A percentile compares a stretch with the other conserved stretches of the same genome.
Evolutionary conservation across 1,140 invertebrate genomes (phyloP).

Genomic region (Theocolax elegans): DNA sequence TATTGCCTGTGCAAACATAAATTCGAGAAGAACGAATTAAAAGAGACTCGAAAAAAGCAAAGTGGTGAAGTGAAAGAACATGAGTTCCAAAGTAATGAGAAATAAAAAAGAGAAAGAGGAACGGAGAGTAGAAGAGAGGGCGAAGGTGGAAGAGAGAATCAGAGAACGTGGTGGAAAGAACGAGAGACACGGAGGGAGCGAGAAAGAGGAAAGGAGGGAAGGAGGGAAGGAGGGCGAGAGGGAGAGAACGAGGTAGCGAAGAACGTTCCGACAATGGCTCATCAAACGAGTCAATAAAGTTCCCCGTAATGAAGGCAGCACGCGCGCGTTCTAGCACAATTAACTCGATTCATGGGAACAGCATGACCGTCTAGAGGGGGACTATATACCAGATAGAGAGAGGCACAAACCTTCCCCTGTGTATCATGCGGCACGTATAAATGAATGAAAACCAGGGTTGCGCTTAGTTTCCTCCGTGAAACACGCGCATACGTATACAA

Average conservation of each 20-base stretch:
- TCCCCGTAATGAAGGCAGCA: conserved; percentile 26
- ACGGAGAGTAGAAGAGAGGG: neutral
- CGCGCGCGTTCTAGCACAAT: conserved; percentile 21
- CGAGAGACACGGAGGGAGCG: neutral
- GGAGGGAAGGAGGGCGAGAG: neutral
- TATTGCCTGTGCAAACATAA: neutral
- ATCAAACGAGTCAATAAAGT: conserved; percentile 41
- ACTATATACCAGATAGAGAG: too few species aligned
- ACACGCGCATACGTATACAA: neutral
- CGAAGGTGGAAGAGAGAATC: neutral
- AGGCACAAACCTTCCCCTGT: too few species aligned
- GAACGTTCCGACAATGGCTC: conserved; percentile 28
- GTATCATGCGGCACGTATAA: neutral
- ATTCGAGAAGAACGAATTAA: conserved; percentile 19
- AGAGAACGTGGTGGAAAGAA: too few species aligned
- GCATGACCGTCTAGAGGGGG: too few species aligned
- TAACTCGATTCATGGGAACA: conserved; percentile 28
- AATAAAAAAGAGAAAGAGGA: neutral
- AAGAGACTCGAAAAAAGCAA: neutral
- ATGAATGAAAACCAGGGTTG: conserved; percentile 7
- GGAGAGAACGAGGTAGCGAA: neutral
- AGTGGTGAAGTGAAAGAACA: conserved; percentile 2
- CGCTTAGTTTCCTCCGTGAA: neutral
- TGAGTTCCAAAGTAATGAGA: neutral
- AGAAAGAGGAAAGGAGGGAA: neutral